Evolutionary conservation across 2,797 vertebrate genomes (phyloP).

Genomic region (Nyctalus aviator): DNA sequence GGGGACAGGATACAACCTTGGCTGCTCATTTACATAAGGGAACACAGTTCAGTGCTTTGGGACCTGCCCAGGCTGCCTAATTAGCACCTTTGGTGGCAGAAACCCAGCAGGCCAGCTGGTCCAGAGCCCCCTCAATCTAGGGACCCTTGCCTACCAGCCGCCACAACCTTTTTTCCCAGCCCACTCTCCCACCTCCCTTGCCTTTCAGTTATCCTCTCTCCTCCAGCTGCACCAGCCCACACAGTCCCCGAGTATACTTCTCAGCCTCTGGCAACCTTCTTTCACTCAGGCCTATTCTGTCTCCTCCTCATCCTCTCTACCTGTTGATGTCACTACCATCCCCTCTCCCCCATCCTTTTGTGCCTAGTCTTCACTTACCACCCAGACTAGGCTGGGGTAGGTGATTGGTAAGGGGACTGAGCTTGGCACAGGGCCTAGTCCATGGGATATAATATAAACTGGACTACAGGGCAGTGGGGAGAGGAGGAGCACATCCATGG

Average conservation of each 20-base stretch:
- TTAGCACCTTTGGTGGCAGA: neutral
- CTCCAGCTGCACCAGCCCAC: neutral
- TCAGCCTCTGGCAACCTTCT: neutral
- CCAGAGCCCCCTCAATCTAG: neutral
- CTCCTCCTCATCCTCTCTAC: neutral
- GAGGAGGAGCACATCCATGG: too few relatives aligned
- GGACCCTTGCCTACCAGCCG: neutral
- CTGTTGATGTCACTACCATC: neutral
- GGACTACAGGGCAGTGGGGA: rapidly evolving
- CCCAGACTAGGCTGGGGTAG: neutral
- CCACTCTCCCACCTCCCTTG: neutral
- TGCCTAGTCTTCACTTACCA: neutral
- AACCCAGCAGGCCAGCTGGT: neutral
- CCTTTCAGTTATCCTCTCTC: neutral
- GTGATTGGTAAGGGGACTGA: neutral
- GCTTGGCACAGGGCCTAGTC: neutral
- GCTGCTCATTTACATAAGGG: neutral
- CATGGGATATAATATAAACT: rapidly evolving
- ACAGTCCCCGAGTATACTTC: neutral
- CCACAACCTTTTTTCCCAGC: neutral
- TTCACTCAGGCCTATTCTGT: neutral
- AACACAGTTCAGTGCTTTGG: neutral
- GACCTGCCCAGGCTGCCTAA: neutral
- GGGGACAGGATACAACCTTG: neutral
- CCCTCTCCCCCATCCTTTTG: neutral